Evolutionary conservation across 92 coral and sea anemone species (phyloP).

Genomic region (Paragorgia papillata): DNA sequence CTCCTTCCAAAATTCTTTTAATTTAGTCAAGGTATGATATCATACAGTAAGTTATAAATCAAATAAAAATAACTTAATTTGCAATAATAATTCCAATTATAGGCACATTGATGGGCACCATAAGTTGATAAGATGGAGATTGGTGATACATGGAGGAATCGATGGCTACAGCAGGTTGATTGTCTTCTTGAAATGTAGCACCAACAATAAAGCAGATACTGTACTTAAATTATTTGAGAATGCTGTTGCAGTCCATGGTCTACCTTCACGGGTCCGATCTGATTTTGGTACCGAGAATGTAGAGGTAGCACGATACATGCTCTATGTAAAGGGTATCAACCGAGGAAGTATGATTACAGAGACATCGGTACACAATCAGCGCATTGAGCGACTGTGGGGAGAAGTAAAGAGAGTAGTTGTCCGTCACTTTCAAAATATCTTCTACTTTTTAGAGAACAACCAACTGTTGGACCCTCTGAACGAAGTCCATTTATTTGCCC

Average conservation of each 20-base stretch:
- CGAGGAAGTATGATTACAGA: slow-evolving; percentile 66
- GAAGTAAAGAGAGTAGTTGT: slow-evolving; percentile 57
- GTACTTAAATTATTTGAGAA: slow-evolving; percentile 30
- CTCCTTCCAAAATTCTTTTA: no score
- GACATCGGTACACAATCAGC: no score
- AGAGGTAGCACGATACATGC: slow-evolving; percentile 49
- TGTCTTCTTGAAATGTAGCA: slow-evolving; percentile 39
- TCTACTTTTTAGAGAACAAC: slow-evolving; percentile 58
- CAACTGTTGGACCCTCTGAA: slow-evolving; percentile 61
- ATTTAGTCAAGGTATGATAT: no score
- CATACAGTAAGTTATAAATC: no score
- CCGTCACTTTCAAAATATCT: slow-evolving; percentile 51
- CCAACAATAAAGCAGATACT: slow-evolving; percentile 41
- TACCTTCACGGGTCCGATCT: slow-evolving; percentile 38
- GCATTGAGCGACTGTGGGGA: no score
- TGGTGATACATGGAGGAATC: slow-evolving; percentile 49
- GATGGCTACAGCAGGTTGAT: slow-evolving; percentile 51
- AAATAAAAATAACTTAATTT: not conserved
- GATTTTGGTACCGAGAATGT: slow-evolving; percentile 39
- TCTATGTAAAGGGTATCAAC: slow-evolving; percentile 48
- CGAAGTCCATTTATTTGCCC: slow-evolving; percentile 61
- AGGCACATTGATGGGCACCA: slow-evolving; percentile 56
- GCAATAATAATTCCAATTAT: no score
- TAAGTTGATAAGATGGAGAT: slow-evolving; percentile 40
- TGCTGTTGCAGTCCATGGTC: slow-evolving; percentile 38